Evolutionary conservation across 2,888 invertebrate genomes (phyloP), one percentile per base, ranked within the genome.

Genomic region (Watsonalla binaria): DNA sequence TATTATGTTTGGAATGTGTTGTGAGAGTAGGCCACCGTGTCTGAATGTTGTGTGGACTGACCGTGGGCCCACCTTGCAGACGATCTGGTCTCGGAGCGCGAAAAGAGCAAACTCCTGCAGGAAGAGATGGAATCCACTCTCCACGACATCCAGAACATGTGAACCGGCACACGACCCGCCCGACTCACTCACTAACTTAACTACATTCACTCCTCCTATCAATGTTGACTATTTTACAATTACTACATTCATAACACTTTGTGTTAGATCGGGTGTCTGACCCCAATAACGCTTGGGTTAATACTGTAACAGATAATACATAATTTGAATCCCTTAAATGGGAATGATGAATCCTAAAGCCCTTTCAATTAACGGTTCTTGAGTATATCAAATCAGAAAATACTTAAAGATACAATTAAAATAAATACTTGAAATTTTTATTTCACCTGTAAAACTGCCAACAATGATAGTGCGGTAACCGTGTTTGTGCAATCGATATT

Each of bases 71-170:
- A 71, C 80, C 90, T 92, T 94, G 86, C 95, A 99, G 99, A 98
- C 94, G 98, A 98, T 92, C 95, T 98, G 91, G 94, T 97, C 91
- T 93, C 94, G 87, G 97, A 97, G 93, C 96, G 96, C 92, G 96
- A 96, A 93, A 97, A 97, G 94, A 97, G 96, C 94, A 97, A 97
- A 94, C 93, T 96, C 90, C 95, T 99, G 90, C 96, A 97, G 92
- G 97, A 97, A 91, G 99, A 99, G 92, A 98, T 99, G 97, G 99
- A 99, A 92, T 95, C 97, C 85, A 98, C 98, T 84, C 95, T 99
- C 93, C 97, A 97, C 94, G 99, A 99, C 93, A 97, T 99, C 92
- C 98, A 98, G 94, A 97, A 98, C 92, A 98, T 98, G 97, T 98
- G 96, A 95, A 93, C 86, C 71, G 64, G 71, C 64, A 60, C 57